A percentile compares a stretch with the other conserved stretches of the same genome.
Evolutionary conservation across 1,140 invertebrate species (phyloP).

Genomic region (Sarcophaga bullata): DNA sequence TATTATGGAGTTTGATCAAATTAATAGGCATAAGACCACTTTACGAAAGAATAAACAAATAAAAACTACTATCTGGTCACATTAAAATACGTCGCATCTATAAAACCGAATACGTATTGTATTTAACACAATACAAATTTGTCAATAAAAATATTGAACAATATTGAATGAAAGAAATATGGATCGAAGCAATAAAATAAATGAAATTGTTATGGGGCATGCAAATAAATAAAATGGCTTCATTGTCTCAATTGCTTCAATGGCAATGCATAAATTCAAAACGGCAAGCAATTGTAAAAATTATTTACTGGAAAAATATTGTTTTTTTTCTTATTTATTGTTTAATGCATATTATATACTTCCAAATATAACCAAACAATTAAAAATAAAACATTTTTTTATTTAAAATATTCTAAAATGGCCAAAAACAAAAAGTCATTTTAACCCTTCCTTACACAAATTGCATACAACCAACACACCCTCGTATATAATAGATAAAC

Average conservation of each 20-base stretch:
- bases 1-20: too few species aligned
- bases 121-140: too few species aligned
- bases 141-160: too few species aligned
- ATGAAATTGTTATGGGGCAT: neutral
- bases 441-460: neutral
- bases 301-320: conserved; percentile 24
- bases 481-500: neutral
- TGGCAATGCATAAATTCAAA: neutral
- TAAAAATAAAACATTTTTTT: neutral
- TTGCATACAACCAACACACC: neutral
- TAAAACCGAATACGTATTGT: too few species aligned
- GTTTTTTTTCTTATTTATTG: too few species aligned
- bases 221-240: neutral
- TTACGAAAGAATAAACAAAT: too few species aligned
- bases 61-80: too few species aligned
- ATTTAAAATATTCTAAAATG: too few species aligned
- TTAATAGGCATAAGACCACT: too few species aligned
- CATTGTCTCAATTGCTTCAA: neutral
- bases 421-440: neutral
- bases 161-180: too few species aligned
- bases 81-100: too few species aligned
- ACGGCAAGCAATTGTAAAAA: neutral
- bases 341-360: neutral
- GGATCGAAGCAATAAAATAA: neutral
- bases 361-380: neutral